These are phyloP conservation scores for Paracentrotus lividus DNA, from an alignment of 53 echinoderm and acorn worm genomes.

Conservation along the genomic window DNA sequence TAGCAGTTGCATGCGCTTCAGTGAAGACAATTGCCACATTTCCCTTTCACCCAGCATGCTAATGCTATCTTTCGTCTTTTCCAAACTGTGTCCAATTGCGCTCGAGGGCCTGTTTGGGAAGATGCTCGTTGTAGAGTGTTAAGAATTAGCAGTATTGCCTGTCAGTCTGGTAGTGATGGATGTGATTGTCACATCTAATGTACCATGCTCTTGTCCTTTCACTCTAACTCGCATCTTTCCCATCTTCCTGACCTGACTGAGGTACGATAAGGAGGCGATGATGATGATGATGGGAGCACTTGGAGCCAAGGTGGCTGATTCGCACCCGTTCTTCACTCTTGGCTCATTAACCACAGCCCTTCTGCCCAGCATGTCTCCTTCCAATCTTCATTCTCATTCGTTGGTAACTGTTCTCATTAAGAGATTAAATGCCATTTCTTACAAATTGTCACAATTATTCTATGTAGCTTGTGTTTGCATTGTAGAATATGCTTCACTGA, in stretches of 20 bases:
- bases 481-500: not conserved
- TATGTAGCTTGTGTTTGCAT: not conserved
- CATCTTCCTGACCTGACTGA: not conserved
- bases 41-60: slow-evolving; percentile 11
- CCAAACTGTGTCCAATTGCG: not conserved
- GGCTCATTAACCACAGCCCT: not conserved
- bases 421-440: not conserved
- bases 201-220: not conserved
- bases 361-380: not conserved
- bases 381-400: not conserved
- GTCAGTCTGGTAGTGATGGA: slow-evolving; percentile 3
- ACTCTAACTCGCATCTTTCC: not conserved
- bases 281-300: not conserved
- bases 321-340: not conserved
- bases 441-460: not conserved
- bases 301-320: not conserved
- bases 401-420: not conserved
- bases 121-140: not conserved
- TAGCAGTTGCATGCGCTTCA: slow-evolving; percentile 17
- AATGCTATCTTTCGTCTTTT: not conserved
- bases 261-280: no score
- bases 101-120: slow-evolving; percentile 22
- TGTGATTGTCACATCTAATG: slow-evolving; percentile 58
- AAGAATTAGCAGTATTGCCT: slow-evolving; percentile 38
- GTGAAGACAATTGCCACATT: slow-evolving; percentile 19